Evolutionary conservation across 1,140 invertebrate species (phyloP).

Genomic region (Zaprionus tsacasi): DNA sequence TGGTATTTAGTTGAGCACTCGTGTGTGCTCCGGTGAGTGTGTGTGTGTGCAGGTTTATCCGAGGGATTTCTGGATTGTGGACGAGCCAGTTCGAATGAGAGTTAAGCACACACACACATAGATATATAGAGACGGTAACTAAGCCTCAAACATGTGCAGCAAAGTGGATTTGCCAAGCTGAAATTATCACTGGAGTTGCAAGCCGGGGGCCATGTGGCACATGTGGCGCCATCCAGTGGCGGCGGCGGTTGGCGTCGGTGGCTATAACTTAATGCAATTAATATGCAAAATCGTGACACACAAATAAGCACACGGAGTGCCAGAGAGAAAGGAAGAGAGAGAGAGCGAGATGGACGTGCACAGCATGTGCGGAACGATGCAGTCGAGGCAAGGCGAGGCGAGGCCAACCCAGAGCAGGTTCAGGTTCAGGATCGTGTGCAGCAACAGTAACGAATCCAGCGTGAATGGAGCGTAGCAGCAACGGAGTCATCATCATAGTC

Average conservation of each 20-base stretch:
- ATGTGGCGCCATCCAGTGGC: slow-evolving; percentile 67
- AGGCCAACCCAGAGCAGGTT: slow-evolving; percentile 18
- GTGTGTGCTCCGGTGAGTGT: slow-evolving; percentile 22
- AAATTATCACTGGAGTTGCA: slow-evolving; percentile 72
- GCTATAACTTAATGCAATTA: slow-evolving; percentile 84
- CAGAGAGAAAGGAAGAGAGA: neutral
- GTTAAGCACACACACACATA: slow-evolving; percentile 57
- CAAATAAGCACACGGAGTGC: slow-evolving; percentile 21
- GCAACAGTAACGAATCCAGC: slow-evolving; percentile 47
- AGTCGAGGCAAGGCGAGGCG: slow-evolving; percentile 21
- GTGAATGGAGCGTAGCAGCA: slow-evolving; percentile 19
- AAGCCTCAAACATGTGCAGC: slow-evolving; percentile 74
- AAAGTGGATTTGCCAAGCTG: slow-evolving; percentile 80
- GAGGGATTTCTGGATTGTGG: slow-evolving; percentile 25
- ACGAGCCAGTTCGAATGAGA: slow-evolving; percentile 58
- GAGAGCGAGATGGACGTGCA: slow-evolving; percentile 30
- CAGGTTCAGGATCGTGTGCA: slow-evolving; percentile 51
- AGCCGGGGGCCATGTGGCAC: slow-evolving; percentile 38
- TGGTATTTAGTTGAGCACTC: slow-evolving; percentile 32
- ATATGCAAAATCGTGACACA: slow-evolving; percentile 83
- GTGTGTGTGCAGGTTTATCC: slow-evolving; percentile 29
- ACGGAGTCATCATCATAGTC: slow-evolving; percentile 19
- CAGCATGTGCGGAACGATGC: slow-evolving; percentile 66
- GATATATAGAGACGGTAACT: slow-evolving; percentile 34
- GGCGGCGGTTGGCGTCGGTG: slow-evolving; percentile 40